A percentile compares a stretch with the other conserved stretches of the same genome.
These are phyloP conservation scores for Ophion obscuratus DNA, from an alignment of 2,888 invertebrate genomes.

Conservation along the genomic window DNA sequence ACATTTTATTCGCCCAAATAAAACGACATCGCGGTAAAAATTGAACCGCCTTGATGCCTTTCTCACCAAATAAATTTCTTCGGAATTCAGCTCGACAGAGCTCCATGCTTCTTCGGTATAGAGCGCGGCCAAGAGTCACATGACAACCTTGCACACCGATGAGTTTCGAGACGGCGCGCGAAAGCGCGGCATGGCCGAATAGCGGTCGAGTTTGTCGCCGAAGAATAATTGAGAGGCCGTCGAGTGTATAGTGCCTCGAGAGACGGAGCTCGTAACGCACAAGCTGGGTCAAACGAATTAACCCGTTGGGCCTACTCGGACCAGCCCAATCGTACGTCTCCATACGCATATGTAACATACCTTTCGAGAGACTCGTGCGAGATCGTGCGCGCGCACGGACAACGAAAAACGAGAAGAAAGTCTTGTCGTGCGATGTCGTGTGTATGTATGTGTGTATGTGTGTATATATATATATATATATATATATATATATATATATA, in stretches of 20 bases:
- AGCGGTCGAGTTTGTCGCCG: slow-evolving; percentile 64
- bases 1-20: not conserved
- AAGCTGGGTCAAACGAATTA: slow-evolving; percentile 81
- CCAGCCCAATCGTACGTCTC: slow-evolving; percentile 7
- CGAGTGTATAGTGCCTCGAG: slow-evolving; percentile 39
- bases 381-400: slow-evolving; percentile 43
- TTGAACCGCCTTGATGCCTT: not conserved
- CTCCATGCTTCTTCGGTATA: not conserved
- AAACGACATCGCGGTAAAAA: not conserved
- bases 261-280: slow-evolving; percentile 52
- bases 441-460: slow-evolving; percentile 1
- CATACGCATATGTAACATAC: slow-evolving; percentile 31
- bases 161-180: slow-evolving; percentile 9
- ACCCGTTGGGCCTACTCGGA: slow-evolving; percentile 70
- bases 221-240: slow-evolving; percentile 71
- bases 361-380: slow-evolving; percentile 47
- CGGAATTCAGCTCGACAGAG: not conserved
- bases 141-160: slow-evolving; percentile 15
- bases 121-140: not conserved
- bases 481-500: not conserved
- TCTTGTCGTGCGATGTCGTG: slow-evolving; percentile 25
- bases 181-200: slow-evolving; percentile 1
- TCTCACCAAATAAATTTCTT: not conserved
- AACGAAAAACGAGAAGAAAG: slow-evolving; percentile 51
- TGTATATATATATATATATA: no score